Base-by-base conservation (phyloP, 2,888 invertebrate species). In the Drosophila melanosoma region DNA sequence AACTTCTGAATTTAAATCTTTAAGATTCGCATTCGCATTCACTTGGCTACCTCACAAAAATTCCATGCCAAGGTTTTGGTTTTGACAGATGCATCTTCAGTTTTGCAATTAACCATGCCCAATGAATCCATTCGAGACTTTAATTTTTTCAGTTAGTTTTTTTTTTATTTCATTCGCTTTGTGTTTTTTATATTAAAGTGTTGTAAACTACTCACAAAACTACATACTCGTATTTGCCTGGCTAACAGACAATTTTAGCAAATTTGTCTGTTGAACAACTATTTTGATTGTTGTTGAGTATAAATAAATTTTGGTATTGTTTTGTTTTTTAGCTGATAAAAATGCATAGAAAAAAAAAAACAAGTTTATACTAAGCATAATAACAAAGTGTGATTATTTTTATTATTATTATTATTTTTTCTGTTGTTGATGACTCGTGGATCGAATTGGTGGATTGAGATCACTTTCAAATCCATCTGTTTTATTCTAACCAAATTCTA, bases 131-230 rank as follows among this genome's bases (percentile, higher is more conserved):
- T 69, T 69, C 76, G 58, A 64, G 58, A 60, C 42, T 56, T 79
- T 78, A 40, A 75, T 65, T 58, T 35, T 73, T 69, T 75, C 72
- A 59, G 72, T 79, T 53, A 52, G 75, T 68, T 69, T 86, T 83
- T 83, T 78, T 83, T 80, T 77, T 76, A 29, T 49, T 56, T 62
- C 57, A 32, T 40, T 51, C 58, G 33, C 32, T 26, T 69, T 54
- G 72, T 59, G 68, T 65, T 77, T 62, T 66, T 64, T 66, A 12
- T 17, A 32, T 74, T 70, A 36, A 66, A 65, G 69, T 68, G 59
- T 32, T 74, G 56, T 54, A 58, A 56, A 58, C 66, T 57, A 54
- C 73, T 61, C 54, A 61, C 64, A 57, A 26, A n/a, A 6, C 58
- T 26, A 48, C n/a, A 20, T 23, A n/a, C n/a, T n/a, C 1, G 2